phyloP scores from a whole-genome alignment of 2,888 invertebrate species.

The Idaea straminata region DNA sequence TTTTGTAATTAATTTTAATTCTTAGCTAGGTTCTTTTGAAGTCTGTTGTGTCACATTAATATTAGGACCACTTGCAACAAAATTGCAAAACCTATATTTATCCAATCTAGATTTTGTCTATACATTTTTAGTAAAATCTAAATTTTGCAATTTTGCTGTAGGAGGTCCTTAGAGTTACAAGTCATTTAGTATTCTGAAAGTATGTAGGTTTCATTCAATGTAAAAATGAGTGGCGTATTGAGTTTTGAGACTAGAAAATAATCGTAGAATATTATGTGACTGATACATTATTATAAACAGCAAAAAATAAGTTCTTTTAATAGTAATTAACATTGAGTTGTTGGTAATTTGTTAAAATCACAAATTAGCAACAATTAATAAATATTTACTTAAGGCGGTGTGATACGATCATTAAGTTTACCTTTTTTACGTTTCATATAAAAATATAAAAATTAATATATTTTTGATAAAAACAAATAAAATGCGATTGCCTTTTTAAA shows the following conservation, averaged over 20 bases:
- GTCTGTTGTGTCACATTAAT: constrained; percentile 2
- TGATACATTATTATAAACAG: background rate
- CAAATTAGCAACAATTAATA: background rate
- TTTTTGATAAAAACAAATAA: constrained; percentile 63
- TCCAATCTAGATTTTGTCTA: too few species aligned
- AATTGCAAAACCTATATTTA: background rate
- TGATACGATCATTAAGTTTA: constrained; percentile 60
- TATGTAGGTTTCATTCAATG: background rate
- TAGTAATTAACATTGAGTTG: background rate
- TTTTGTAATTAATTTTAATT: constrained; percentile 31
- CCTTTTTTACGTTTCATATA: constrained; percentile 60
- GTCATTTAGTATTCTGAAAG: background rate
- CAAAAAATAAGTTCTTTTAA: background rate
- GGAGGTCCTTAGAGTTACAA: background rate
- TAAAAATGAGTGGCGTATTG: background rate
- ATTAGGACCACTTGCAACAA: background rate
- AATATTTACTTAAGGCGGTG: constrained; percentile 37
- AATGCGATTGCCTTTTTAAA: constrained; percentile 64
- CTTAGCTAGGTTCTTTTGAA: background rate
- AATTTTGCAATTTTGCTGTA: too few species aligned
- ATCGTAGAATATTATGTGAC: background rate
- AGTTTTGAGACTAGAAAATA: background rate
- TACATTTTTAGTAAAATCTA: too few species aligned
- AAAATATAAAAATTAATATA: constrained; percentile 69
- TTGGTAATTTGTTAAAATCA: background rate